A percentile compares a stretch with the other conserved stretches of the same genome.
Conservation (phyloP, 2,888 invertebrate species). For the Dasysyrphus tricinctus region DNA sequence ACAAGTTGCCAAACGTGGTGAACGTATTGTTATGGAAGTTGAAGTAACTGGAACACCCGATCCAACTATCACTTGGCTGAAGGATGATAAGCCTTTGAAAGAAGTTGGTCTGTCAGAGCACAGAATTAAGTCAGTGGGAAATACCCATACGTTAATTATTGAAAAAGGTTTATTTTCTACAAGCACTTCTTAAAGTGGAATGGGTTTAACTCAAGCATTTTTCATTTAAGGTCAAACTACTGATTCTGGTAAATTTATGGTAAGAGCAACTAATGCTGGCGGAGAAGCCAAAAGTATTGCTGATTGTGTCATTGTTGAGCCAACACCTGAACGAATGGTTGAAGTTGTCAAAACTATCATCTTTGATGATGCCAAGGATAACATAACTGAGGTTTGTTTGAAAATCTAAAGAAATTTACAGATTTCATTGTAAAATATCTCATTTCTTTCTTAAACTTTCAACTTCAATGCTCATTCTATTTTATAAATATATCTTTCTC, state of each 20-base stretch:
- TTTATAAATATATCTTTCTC: slow-evolving; percentile 1
- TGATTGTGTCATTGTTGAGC: slow-evolving; percentile 89
- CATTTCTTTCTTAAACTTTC: not conserved
- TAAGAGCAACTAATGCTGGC: slow-evolving; percentile 89
- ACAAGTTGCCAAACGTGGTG: slow-evolving; percentile 88
- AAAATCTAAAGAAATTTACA: not conserved
- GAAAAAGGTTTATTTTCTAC: slow-evolving; percentile 86
- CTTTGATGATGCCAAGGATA: slow-evolving; percentile 85
- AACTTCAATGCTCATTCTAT: not conserved
- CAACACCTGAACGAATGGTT: slow-evolving; percentile 87
- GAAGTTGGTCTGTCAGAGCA: slow-evolving; percentile 85
- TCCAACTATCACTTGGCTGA: slow-evolving; percentile 89
- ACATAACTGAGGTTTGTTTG: slow-evolving; percentile 81
- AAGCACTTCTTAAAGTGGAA: not conserved
- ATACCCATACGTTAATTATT: slow-evolving; percentile 88
- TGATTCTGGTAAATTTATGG: slow-evolving; percentile 91
- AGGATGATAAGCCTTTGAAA: slow-evolving; percentile 87
- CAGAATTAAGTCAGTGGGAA: slow-evolving; percentile 87
- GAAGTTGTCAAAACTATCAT: slow-evolving; percentile 88
- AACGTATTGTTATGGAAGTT: slow-evolving; percentile 89
- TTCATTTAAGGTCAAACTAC: slow-evolving; percentile 84
- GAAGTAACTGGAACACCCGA: slow-evolving; percentile 91
- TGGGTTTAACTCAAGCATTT: not conserved
- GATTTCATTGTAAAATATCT: slow-evolving; percentile 5
- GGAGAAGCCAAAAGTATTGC: slow-evolving; percentile 93